Percentiles rank a stretch among this genome's conserved stretches.
Evolutionary conservation across 1,140 invertebrate genomes (phyloP).

Genomic region (Agrypnia vestita): DNA sequence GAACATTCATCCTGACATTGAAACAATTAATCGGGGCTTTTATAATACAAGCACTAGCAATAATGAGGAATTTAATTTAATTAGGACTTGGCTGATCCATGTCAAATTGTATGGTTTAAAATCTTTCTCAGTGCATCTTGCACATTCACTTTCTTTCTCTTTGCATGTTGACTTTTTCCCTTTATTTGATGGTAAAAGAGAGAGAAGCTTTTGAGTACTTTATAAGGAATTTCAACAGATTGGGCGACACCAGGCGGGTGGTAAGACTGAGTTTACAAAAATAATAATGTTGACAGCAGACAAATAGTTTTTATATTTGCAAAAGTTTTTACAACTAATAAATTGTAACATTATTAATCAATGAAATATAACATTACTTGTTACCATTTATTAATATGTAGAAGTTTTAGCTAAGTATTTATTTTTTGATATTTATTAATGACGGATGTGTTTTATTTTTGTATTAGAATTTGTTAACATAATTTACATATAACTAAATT

Average conservation of each 20-base stretch:
- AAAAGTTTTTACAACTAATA: slow-evolving; percentile 51
- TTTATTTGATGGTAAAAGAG: not conserved
- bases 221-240: slow-evolving; percentile 44
- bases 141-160: not conserved
- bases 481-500: slow-evolving; percentile 22
- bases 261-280: slow-evolving; percentile 58
- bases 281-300: slow-evolving; percentile 26
- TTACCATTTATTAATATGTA: slow-evolving; percentile 44
- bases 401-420: slow-evolving; percentile 20
- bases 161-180: not conserved
- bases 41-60: too few relatives aligned
- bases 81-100: too few relatives aligned
- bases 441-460: slow-evolving; percentile 19
- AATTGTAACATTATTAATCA: slow-evolving; percentile 44
- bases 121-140: not conserved
- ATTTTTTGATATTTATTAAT: slow-evolving; percentile 32
- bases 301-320: slow-evolving; percentile 30
- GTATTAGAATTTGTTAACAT: slow-evolving; percentile 25
- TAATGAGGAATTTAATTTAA: too few relatives aligned
- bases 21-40: too few relatives aligned
- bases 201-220: slow-evolving; percentile 39
- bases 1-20: too few relatives aligned
- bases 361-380: slow-evolving; percentile 31
- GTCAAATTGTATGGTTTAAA: too few relatives aligned
- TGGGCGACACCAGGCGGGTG: slow-evolving; percentile 54